These are phyloP conservation scores for Phaonia tiefii DNA, from an alignment of 2,888 invertebrate species.

Conservation along the genomic window DNA sequence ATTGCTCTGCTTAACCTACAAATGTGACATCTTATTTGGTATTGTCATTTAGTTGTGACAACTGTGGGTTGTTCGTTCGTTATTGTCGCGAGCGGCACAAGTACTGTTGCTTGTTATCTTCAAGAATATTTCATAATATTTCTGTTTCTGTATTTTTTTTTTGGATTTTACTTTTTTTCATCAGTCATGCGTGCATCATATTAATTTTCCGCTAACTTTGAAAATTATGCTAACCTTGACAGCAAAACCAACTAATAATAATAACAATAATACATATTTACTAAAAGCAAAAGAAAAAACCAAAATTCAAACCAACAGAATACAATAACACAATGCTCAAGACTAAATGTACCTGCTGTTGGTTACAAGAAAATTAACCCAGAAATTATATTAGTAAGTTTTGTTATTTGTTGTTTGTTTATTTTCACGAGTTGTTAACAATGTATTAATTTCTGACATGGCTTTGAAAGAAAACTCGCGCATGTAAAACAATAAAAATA, in stretches of 20 bases:
- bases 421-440: conserved; percentile 49
- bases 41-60: conserved; percentile 7
- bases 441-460: conserved; percentile 49
- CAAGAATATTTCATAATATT: conserved; percentile 62
- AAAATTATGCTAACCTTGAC: conserved; percentile 79
- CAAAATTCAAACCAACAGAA: conserved; percentile 35
- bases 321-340: conserved; percentile 53
- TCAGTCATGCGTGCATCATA: conserved; percentile 70
- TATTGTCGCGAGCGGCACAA: background rate
- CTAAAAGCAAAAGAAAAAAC: conserved; percentile 15
- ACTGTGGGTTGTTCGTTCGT: background rate
- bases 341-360: conserved; percentile 44
- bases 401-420: too few relatives aligned
- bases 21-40: background rate
- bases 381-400: conserved; percentile 58
- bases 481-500: conserved; percentile 34
- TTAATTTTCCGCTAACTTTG: conserved; percentile 71
- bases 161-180: too few relatives aligned
- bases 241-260: conserved; percentile 72
- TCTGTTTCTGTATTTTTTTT: conserved; percentile 8
- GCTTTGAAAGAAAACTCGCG: conserved; percentile 42
- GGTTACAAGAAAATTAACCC: conserved; percentile 68
- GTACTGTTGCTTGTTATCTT: background rate
- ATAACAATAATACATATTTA: conserved; percentile 15
- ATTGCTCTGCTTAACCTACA: conserved; percentile 20